These are phyloP conservation scores for Leistus spinibarbis DNA, from an alignment of 2,888 invertebrate genomes.

Conservation along the genomic window DNA sequence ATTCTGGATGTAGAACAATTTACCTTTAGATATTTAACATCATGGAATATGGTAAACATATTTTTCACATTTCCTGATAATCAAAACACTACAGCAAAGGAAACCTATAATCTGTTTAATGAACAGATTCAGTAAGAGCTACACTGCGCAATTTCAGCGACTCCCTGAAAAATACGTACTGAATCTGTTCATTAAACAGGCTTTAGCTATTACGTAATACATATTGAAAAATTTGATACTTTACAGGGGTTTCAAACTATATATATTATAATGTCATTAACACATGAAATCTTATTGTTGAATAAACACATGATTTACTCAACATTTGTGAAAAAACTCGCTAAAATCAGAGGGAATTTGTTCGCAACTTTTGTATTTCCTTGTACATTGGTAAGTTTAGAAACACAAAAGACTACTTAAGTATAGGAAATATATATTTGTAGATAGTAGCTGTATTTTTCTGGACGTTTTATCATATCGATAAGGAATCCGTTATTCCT, in stretches of 20 bases:
- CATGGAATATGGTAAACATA: conserved; percentile 44
- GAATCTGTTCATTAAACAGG: too few relatives aligned
- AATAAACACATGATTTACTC: conserved; percentile 15
- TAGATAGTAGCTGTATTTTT: conserved; percentile 48
- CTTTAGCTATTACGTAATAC: too few relatives aligned
- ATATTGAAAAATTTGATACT: too few relatives aligned
- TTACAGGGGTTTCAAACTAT: conserved; percentile 39
- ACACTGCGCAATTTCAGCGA: too few relatives aligned
- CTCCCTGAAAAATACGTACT: too few relatives aligned
- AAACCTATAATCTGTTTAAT: too few relatives aligned
- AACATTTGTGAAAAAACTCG: not conserved
- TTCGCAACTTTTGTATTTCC: conserved; percentile 38
- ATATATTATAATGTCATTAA: conserved; percentile 37
- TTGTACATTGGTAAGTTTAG: conserved; percentile 20
- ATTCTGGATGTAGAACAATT: conserved; percentile 41
- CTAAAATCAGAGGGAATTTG: conserved; percentile 27
- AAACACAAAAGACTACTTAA: not conserved
- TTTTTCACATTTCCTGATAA: too few relatives aligned
- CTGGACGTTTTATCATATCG: conserved; percentile 48
- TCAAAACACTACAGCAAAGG: too few relatives aligned
- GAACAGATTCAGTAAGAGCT: too few relatives aligned
- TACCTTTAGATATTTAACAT: conserved; percentile 41
- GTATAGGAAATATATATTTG: not conserved
- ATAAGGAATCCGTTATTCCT: conserved; percentile 49
- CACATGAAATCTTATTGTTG: conserved; percentile 26